phyloP scores from a whole-genome alignment of 2,888 invertebrate genomes.

The Trilocha varians region DNA sequence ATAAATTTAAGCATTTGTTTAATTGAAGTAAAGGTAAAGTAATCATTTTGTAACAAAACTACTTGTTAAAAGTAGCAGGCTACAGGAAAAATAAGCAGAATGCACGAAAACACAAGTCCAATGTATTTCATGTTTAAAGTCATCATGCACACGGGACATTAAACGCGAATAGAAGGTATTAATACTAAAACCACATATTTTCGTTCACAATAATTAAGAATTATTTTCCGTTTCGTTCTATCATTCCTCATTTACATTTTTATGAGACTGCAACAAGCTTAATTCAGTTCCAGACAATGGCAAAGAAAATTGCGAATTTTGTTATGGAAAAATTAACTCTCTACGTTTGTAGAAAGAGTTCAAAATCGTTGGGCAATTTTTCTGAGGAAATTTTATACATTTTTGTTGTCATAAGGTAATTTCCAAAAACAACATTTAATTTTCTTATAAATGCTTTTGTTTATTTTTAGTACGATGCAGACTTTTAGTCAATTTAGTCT shows the following conservation, averaged over 20 bases:
- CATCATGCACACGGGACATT: too few species aligned
- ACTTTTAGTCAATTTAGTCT: too few species aligned
- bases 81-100: too few species aligned
- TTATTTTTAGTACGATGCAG: too few species aligned
- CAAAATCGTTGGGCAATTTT: background rate
- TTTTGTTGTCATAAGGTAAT: background rate
- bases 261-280: conserved; percentile 30
- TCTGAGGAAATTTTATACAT: background rate
- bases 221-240: background rate
- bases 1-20: too few species aligned
- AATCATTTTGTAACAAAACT: too few species aligned
- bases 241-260: conserved; percentile 33
- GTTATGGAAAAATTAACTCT: background rate
- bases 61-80: too few species aligned
- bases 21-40: too few species aligned
- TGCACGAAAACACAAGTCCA: too few species aligned
- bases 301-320: background rate
- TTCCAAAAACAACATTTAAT: background rate
- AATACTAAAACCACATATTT: background rate
- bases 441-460: too few species aligned
- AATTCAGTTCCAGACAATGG: background rate
- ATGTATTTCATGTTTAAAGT: too few species aligned
- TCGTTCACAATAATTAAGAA: background rate
- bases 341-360: background rate
- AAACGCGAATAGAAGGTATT: too few species aligned